Evolutionary conservation across 1,140 invertebrate species (phyloP).

Genomic region (Diabrotica undecimpunctata): DNA sequence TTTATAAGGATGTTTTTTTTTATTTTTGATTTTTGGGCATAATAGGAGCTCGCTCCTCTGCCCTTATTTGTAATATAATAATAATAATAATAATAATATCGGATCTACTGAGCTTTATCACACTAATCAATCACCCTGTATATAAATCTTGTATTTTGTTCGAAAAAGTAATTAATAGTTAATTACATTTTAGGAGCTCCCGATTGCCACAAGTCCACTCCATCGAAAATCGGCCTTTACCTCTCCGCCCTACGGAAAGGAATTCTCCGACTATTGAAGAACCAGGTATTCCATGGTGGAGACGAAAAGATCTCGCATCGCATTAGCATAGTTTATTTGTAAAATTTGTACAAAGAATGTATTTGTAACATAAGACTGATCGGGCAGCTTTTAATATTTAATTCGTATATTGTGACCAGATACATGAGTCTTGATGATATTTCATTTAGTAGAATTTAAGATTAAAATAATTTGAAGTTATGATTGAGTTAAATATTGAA

Average conservation of each 20-base stretch:
- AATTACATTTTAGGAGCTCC: slow-evolving; percentile 26
- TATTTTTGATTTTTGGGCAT: too few species aligned
- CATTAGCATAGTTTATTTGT: slow-evolving; percentile 7
- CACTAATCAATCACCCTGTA: too few species aligned
- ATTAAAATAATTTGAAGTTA: not conserved
- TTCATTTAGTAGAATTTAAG: not conserved
- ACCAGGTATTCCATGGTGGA: slow-evolving; percentile 46
- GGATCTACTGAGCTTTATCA: too few species aligned
- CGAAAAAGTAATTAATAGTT: too few species aligned
- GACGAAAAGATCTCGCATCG: slow-evolving; percentile 38
- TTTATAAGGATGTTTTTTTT: too few species aligned
- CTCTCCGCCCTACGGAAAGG: slow-evolving; percentile 18
- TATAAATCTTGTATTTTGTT: too few species aligned
- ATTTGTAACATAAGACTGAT: not conserved
- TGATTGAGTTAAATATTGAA: not conserved
- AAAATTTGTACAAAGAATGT: not conserved
- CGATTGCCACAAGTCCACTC: slow-evolving; percentile 32
- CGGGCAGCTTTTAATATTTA: not conserved
- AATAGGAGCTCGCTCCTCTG: too few species aligned
- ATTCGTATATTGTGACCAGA: not conserved
- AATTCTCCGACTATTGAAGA: slow-evolving; percentile 30
- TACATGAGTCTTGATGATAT: not conserved
- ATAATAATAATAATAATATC: too few species aligned
- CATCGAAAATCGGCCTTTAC: slow-evolving; percentile 9
- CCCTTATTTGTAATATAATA: too few species aligned